Evolutionary conservation across 2,888 invertebrate genomes (phyloP), one percentile per base, ranked within the genome.

Genomic region (Candidula unifasciata): DNA sequence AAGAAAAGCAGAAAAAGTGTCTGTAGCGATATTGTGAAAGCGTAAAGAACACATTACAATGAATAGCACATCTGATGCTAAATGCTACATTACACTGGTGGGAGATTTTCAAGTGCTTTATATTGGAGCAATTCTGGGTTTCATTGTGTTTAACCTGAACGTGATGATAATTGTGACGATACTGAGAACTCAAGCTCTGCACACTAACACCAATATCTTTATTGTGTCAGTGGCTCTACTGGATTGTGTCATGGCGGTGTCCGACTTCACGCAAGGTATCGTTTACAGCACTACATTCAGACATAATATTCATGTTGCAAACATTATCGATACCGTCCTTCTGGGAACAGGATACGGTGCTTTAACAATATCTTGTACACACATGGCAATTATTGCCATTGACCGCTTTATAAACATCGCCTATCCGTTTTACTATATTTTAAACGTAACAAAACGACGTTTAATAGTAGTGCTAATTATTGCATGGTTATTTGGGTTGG

Each of bases 331-430:
- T 8, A 30, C 79, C 0, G 37, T 79, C 57, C 16, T 64, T 57
- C 8, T 24, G 30, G 66, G 64, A 16, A 18, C 3, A 10, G 30
- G 10, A 3, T 54, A 10, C 21, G 52, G 68, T n/a, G 44, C 37
- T 1, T 37, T 52, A 18, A 52, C 13, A n/a, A 0, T 80, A 0
- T 80, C 80, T 3, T 3, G 1, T 27, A 52, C 24, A 13, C 80
- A 80, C 30, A 68, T 68, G 52, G 33, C n/a, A 2, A n/a, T 80
- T 13, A 80, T 80, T 5, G 69, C 80, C 18, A 27, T 68, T 6
- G 80, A 80, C 30, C 69, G 80, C 5, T 80, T 68, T 27, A 80
- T 80, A 35, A n/a, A 68, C 6, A 80, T 80, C 21, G 27, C 16
- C n/a, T 30, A 68, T 60, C 68, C 80, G 18, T 80, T 64, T 27